Percentiles rank a stretch among this genome's conserved stretches.
Conservation (phyloP, 2,113 vertebrate species). For the Chaetodon auriga region DNA sequence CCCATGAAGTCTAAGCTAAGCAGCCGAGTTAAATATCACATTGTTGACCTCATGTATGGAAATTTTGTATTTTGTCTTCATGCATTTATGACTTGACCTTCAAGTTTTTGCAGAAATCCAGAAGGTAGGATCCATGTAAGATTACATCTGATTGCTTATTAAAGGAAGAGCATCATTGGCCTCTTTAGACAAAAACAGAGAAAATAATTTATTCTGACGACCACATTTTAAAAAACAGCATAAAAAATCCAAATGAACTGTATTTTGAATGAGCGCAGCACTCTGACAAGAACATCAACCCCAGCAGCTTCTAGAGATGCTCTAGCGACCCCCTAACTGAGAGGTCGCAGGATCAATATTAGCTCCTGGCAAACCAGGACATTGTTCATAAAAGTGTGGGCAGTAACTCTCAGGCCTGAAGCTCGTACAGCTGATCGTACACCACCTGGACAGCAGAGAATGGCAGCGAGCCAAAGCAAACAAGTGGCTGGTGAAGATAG, state of each 20-base stretch:
- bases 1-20: not conserved
- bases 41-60: not conserved
- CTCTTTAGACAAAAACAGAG: not conserved
- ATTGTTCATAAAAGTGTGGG: constrained; percentile 44
- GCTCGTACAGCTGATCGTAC: constrained; percentile 40
- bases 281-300: not conserved
- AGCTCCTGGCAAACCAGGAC: constrained; percentile 15
- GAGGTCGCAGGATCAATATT: constrained; percentile 40
- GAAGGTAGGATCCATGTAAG: not conserved
- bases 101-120: not conserved
- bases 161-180: not conserved
- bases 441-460: constrained; percentile 27
- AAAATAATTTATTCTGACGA: not conserved
- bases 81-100: not conserved
- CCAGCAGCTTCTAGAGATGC: not conserved
- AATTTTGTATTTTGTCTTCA: not conserved
- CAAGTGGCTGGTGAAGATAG: constrained; percentile 49
- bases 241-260: not conserved
- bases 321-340: not conserved
- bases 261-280: not conserved
- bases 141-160: not conserved
- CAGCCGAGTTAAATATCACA: not conserved
- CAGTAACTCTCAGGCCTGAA: constrained; percentile 31
- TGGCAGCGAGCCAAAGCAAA: constrained; percentile 46
- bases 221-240: not conserved